Evolutionary conservation across 2,888 invertebrate species (phyloP).

Genomic region (Drosophila pseudotalamancana): DNA sequence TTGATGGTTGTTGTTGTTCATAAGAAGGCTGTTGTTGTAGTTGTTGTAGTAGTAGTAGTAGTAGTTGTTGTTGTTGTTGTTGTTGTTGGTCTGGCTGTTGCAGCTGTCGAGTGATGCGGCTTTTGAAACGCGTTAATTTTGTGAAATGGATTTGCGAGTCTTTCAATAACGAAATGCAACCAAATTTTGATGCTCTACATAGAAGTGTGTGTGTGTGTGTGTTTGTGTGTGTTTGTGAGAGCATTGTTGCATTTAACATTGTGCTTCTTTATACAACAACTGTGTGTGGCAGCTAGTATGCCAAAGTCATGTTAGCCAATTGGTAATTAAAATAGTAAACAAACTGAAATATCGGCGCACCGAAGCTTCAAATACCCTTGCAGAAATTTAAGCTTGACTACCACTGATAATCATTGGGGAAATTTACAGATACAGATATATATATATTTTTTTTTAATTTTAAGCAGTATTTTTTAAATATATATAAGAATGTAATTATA

Average conservation of each 20-base stretch:
- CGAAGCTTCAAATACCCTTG: slow-evolving; percentile 13
- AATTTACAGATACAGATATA: too few species aligned
- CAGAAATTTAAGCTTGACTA: not conserved
- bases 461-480: too few species aligned
- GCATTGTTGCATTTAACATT: slow-evolving; percentile 27
- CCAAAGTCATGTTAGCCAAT: slow-evolving; percentile 41
- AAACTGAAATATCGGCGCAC: not conserved
- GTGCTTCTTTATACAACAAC: slow-evolving; percentile 18
- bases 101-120: slow-evolving; percentile 49
- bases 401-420: too few species aligned
- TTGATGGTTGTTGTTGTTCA: slow-evolving; percentile 9
- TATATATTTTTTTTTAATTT: not conserved
- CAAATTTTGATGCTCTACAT: slow-evolving; percentile 42
- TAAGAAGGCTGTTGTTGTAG: too few species aligned
- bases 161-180: slow-evolving; percentile 38
- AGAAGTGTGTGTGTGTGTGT: slow-evolving; percentile 1
- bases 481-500: too few species aligned
- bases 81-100: slow-evolving; percentile 26
- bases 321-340: slow-evolving; percentile 1
- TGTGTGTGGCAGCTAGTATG: slow-evolving; percentile 8
- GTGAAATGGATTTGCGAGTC: slow-evolving; percentile 29
- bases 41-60: slow-evolving; percentile 27
- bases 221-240: slow-evolving; percentile 3
- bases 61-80: slow-evolving; percentile 14
- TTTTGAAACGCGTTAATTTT: slow-evolving; percentile 38